These are phyloP conservation scores for Teleogryllus occipitalis DNA, from an alignment of 1,140 invertebrate species.

Conservation along the genomic window DNA sequence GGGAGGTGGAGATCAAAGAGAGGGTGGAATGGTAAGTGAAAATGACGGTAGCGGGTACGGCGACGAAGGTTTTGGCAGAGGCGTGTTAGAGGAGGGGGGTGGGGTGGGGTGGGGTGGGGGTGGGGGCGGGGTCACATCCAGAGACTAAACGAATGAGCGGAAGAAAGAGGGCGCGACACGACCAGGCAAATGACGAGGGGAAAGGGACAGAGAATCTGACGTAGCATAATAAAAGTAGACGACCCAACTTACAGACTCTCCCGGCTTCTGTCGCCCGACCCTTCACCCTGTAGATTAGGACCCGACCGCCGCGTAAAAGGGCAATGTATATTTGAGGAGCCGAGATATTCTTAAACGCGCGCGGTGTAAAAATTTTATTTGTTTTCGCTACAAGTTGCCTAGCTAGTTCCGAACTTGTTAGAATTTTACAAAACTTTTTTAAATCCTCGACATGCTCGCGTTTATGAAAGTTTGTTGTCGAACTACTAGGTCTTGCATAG, in stretches of 20 bases:
- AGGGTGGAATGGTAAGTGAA: neutral
- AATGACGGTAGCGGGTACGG: neutral
- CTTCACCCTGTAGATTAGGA: neutral
- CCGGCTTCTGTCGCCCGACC: neutral
- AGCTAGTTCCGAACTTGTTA: neutral
- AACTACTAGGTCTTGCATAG: no score
- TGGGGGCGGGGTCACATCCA: no score
- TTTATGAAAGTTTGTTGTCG: no score
- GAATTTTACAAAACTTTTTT: neutral
- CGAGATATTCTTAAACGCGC: neutral
- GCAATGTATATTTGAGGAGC: neutral
- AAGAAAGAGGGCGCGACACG: neutral
- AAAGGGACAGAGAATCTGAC: neutral
- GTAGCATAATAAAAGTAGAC: neutral
- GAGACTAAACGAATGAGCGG: neutral
- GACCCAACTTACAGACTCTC: neutral
- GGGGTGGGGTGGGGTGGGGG: no score
- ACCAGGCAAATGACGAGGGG: neutral
- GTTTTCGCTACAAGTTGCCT: neutral
- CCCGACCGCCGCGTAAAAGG: neutral
- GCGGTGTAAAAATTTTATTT: neutral
- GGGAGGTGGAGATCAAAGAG: neutral
- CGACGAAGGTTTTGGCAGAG: neutral
- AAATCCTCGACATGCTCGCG: no score
- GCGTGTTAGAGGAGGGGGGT: neutral